Evolutionary conservation across 1,140 invertebrate genomes (phyloP), one percentile per base, ranked within the genome.

Genomic region (Apis laboriosa): DNA sequence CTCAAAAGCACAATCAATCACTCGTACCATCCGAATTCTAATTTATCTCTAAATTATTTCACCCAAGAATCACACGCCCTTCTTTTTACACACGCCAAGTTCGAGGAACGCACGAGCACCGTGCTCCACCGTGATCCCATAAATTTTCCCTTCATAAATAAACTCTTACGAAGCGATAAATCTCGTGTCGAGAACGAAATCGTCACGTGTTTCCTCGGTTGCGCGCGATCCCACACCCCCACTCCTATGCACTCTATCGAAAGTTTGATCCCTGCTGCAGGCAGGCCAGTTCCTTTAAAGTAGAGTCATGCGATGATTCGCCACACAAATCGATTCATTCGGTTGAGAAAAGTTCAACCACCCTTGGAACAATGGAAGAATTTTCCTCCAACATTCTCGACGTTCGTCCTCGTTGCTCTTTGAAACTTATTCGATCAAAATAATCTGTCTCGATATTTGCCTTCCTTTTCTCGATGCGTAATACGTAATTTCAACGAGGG

Each of bases 281-380:
- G 9, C 53, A 34, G 63, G 73, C 68, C 55, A 43, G 9, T 43
- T 60, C 15, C 73, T 77, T 68, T 4, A 19, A 61, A 43, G 43
- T 17, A 21, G 24, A 76, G 43, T 76, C 73, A 11, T 68, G 72
- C 80, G 17, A 68, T 60, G 17, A 68, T 60, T 68, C 21, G 19
- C 13, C 24, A 71, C 55, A 7, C 19, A 60, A 53, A 76, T 81
- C 73, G 80, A 76, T 81, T 66, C 51, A 19, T 21, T 76, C n/a
- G 63, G 34, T 43, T 43, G 4, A 51, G 53, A 34, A 7, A n/a
- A 19, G 34, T 34, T 34, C 34, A 34, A 34, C 15, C 15, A 1
- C 4, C 13, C 34, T 7, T 43, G 9, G 64, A 75, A 81, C 79
- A 81, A 81, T 34, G 24, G 28, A 28, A 24, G 73, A 68, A 76